Percentiles rank a stretch among this genome's conserved stretches.
Conservation (phyloP, 2,888 invertebrate species). For the Girardia tigrina region DNA sequence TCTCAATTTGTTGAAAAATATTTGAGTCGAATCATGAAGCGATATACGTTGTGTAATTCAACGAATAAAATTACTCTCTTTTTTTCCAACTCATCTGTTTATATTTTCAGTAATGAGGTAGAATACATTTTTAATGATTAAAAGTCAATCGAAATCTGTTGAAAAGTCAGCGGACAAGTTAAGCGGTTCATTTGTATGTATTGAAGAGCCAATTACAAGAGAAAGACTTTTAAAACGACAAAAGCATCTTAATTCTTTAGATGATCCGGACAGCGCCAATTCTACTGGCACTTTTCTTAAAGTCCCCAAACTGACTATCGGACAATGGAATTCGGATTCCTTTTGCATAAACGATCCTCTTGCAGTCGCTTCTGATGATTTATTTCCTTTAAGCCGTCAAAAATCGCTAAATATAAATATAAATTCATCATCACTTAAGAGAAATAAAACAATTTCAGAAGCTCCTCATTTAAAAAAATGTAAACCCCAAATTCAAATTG, state of each 20-base stretch:
- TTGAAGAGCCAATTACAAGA: neutral
- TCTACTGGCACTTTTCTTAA: neutral
- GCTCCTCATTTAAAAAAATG: neutral
- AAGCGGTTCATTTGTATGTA: neutral
- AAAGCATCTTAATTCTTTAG: neutral
- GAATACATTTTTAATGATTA: neutral
- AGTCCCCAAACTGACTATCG: neutral
- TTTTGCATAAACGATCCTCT: neutral
- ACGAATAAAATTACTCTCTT: neutral
- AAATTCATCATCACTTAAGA: neutral
- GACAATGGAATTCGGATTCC: neutral
- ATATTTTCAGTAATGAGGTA: neutral
- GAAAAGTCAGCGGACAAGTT: neutral
- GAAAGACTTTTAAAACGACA: neutral
- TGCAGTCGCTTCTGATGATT: neutral
- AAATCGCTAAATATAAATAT: neutral
- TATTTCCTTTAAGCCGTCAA: neutral
- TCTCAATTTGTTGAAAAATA: neutral
- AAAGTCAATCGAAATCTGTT: neutral
- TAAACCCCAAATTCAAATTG: neutral
- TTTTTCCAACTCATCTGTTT: neutral
- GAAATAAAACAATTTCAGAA: neutral
- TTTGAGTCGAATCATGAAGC: neutral
- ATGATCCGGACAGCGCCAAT: neutral
- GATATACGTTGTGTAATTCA: neutral